phyloP scores from a whole-genome alignment of 1,140 invertebrate genomes.

The Caenorhabditis tropicalis region DNA sequence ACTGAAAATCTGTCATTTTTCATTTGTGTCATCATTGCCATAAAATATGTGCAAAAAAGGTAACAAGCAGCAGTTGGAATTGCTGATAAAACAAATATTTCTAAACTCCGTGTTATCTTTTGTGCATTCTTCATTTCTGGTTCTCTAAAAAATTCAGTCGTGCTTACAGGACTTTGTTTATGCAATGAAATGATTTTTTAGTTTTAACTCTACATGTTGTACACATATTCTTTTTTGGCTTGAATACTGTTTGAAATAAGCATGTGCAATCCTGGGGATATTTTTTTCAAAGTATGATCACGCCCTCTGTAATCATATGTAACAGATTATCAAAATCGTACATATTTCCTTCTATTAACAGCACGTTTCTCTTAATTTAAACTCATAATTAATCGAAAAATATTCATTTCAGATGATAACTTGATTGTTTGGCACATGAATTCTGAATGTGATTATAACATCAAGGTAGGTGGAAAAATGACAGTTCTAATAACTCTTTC shows the following conservation, averaged over 20 bases:
- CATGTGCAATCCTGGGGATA: no score
- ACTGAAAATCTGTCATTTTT: neutral
- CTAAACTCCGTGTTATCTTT: neutral
- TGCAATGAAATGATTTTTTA: neutral
- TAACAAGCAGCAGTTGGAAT: neutral
- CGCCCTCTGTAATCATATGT: no score
- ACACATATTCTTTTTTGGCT: no score
- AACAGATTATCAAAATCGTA: no score
- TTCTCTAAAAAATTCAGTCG: neutral
- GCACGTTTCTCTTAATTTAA: no score
- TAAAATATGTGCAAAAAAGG: neutral
- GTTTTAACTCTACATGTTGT: no score
- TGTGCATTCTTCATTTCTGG: neutral
- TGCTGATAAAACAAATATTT: slow-evolving; percentile 34
- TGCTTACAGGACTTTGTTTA: neutral
- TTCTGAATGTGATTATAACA: slow-evolving; percentile 7
- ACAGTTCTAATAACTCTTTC: neutral
- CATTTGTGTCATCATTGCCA: neutral
- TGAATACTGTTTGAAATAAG: no score
- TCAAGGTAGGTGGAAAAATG: neutral
- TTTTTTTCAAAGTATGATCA: no score
- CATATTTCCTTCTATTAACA: no score
- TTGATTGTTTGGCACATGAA: slow-evolving; percentile 29
- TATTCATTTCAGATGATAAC: slow-evolving; percentile 24
- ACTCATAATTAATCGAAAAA: no score